Base-by-base conservation (phyloP, 2,113 vertebrate species). In the Clarias gariepinus region DNA sequence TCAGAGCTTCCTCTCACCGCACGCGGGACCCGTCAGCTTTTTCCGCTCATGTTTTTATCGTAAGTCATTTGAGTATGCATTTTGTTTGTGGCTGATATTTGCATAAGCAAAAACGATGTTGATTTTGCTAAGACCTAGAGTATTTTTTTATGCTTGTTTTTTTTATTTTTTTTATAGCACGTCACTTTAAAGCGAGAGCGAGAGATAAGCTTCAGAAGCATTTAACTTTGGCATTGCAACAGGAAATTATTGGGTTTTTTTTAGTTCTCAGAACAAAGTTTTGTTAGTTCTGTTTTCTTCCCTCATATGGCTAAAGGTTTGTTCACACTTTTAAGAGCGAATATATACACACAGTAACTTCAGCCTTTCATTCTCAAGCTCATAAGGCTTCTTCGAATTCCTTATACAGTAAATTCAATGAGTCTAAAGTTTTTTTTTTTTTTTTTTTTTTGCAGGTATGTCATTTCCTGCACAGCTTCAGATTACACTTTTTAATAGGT, bases 41-140 rank as follows among this genome's bases (percentile, higher is more conserved):
- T 25, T 63, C 76, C 55, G 61, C 63, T 80, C 64, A 69, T 71
- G 52, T 58, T 57, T 81, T 84, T 83, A 82, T 87, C 63, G 13
- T 79, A 55, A 58, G 55, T 33, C 23, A 16, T 85, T 55, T 47
- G 76, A 41, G 60, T 81, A 71, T 82, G 64, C 73, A 33, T 83
- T 83, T 71, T 30, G 66, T 63, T 71, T 77, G 33, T 36, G 63
- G 55, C 28, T 16, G 3, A 10, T 78, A 79, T 89, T 89, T 89
- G 73, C 86, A 83, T 78, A 87, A 69, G 36, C 88, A 89, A 87
- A 47, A 87, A 53, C 18, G 5, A 60, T 28, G 52, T 30, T 57
- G 82, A 58, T 64, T 25, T 69, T 5, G 6, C n/a, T 47, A 13
- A 0, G 55, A 41, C 25, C 0, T 16, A 4, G 0, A 19, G 33